Evolutionary conservation across 1,140 invertebrate species (phyloP).

Genomic region (Bombus sibiricus): DNA sequence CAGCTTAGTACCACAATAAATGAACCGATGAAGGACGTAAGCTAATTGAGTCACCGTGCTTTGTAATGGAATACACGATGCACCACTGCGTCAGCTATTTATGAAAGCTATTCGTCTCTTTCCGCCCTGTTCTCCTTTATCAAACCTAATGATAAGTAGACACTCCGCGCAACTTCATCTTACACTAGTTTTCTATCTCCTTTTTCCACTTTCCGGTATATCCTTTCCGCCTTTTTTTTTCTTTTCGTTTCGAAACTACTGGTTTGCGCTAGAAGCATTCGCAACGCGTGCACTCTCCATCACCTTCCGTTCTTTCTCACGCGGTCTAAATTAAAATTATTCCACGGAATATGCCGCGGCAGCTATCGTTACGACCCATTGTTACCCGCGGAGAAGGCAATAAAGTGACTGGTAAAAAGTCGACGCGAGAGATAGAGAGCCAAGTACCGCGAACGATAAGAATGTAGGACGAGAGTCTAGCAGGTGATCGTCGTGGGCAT

Average conservation of each 20-base stretch:
- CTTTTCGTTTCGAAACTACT: not conserved
- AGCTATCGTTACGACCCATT: slow-evolving; percentile 49
- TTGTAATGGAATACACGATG: slow-evolving; percentile 60
- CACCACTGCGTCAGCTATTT: slow-evolving; percentile 42
- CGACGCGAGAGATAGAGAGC: not conserved
- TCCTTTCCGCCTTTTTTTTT: not conserved
- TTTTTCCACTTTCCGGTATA: not conserved
- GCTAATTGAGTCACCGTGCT: slow-evolving; percentile 67
- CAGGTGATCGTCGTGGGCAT: slow-evolving; percentile 62
- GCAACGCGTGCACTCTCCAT: not conserved
- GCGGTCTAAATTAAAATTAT: slow-evolving; percentile 47
- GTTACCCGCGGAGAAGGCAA: slow-evolving; percentile 7
- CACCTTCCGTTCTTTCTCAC: slow-evolving; percentile 28
- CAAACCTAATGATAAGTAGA: not conserved
- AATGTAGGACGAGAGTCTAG: slow-evolving; percentile 55
- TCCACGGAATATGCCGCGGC: slow-evolving; percentile 2
- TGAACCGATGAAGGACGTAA: slow-evolving; percentile 48
- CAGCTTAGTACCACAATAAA: slow-evolving; percentile 53
- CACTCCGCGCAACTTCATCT: not conserved
- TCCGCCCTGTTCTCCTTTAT: slow-evolving; percentile 16
- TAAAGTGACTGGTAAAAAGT: slow-evolving; percentile 41
- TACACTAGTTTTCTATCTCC: not conserved
- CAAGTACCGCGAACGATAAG: slow-evolving; percentile 10
- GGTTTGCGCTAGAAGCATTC: not conserved
- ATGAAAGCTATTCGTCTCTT: slow-evolving; percentile 38